Percentiles rank a stretch among this genome's conserved stretches.
Evolutionary conservation across 2,888 invertebrate genomes (phyloP).

Genomic region (Melinaea menophilus): DNA sequence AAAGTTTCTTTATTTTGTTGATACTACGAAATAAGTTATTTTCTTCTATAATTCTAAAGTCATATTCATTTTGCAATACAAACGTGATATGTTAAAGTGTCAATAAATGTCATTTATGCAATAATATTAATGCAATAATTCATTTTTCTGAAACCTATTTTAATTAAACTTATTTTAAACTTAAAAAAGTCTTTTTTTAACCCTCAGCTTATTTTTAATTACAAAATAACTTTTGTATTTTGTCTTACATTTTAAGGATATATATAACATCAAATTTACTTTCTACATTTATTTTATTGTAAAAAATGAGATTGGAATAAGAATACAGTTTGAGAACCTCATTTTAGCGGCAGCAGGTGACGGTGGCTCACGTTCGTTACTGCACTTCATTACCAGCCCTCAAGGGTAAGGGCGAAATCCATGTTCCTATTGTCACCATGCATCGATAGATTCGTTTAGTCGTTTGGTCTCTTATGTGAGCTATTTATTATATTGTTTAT

Average conservation of each 20-base stretch:
- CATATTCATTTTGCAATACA: neutral
- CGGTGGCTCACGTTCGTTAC: conserved; percentile 67
- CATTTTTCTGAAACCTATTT: too few relatives aligned
- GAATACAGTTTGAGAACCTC: conserved; percentile 44
- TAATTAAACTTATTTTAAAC: too few relatives aligned
- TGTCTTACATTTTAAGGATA: too few relatives aligned
- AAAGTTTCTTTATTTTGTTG: conserved; percentile 52
- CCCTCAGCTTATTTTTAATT: too few relatives aligned
- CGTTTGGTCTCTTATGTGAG: neutral
- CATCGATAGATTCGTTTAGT: conserved; percentile 3
- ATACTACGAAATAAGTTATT: conserved; percentile 24
- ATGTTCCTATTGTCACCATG: conserved; percentile 19
- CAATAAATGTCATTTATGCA: too few relatives aligned
- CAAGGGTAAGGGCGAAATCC: conserved; percentile 41
- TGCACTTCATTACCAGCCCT: conserved; percentile 61
- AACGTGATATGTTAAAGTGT: neutral
- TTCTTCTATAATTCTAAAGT: neutral
- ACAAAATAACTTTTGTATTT: too few relatives aligned
- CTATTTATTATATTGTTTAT: neutral
- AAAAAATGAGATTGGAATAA: conserved; percentile 3
- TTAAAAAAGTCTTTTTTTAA: too few relatives aligned
- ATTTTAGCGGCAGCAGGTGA: conserved; percentile 54
- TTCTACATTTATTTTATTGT: neutral
- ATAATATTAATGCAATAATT: too few relatives aligned
- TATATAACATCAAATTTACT: neutral